Evolutionary conservation across 2,797 vertebrate species (phyloP), one percentile per base, ranked within the genome.

Genomic region (Scomberomorus guttatus): DNA sequence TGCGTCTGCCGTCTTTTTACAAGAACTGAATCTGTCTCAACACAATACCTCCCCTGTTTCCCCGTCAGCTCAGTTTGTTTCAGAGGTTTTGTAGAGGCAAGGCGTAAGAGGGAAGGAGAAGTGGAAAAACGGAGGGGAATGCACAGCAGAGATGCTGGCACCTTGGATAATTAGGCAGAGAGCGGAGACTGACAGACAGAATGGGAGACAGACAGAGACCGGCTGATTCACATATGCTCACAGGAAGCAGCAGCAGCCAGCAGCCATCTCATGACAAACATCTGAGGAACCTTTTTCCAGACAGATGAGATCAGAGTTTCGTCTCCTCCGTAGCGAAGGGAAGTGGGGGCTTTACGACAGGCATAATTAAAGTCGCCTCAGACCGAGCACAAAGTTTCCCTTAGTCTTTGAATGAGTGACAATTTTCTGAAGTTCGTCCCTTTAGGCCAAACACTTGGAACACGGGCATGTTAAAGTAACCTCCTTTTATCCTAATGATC

Each of bases 351-450:
- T 89, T 87, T 82, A 83, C 65, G 83, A 89, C 79, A 80, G 83
- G 57, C 81, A 74, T 92, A 94, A 94, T 94, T 94, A 94, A 93
- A 90, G 87, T 83, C 69, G 77, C 87, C 87, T 94, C 84, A 87
- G 80, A 92, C 89, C 34, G 48, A 79, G 76, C 75, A 67, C 62
- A 87, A 85, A 87, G 84, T 83, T 90, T 74, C 70, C 51, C 83
- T 82, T 86, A 42, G 80, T 89, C 82, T 92, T 88, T 90, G 83
- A 92, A 71, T 84, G 83, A 88, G 79, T 56, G 68, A 73, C 71
- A 71, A 55, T 80, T 86, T 90, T 94, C 87, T 94, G 90, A 92
- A 91, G 91, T 93, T 76, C 4, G 24, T 79, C 86, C 82, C 87
- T 87, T 81, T 64, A 71, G 86, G 89, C 72, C 77, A 81, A 87